These are phyloP conservation scores for Antennarius striatus DNA, from an alignment of 2,113 vertebrate genomes.

Conservation along the genomic window DNA sequence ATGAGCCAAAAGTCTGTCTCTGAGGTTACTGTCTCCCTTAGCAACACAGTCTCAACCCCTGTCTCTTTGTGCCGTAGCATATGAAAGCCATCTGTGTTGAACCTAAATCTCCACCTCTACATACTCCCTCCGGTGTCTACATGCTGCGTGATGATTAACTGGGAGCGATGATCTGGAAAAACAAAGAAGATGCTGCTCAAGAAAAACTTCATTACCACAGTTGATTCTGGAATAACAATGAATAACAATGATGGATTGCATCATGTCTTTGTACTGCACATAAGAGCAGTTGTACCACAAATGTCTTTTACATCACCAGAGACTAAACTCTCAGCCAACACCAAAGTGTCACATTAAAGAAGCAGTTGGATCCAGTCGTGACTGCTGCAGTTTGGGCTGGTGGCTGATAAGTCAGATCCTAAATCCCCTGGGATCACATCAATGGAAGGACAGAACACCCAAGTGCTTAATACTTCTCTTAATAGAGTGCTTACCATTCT, in stretches of 20 bases:
- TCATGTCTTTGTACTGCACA: not conserved
- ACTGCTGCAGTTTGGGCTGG: conserved; percentile 11
- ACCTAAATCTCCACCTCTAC: conserved; percentile 64
- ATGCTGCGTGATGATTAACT: conserved; percentile 38
- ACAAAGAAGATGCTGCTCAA: conserved; percentile 46
- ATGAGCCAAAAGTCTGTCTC: conserved; percentile 67
- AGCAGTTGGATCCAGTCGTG: conserved; percentile 14
- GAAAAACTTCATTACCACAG: conserved; percentile 10
- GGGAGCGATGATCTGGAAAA: conserved; percentile 23
- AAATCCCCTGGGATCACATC: conserved; percentile 9
- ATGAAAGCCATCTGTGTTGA: conserved; percentile 78
- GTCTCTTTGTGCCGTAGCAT: conserved; percentile 68
- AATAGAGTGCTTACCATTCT: conserved; percentile 9
- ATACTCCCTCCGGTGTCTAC: conserved; percentile 43
- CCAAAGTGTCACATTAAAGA: conserved; percentile 28
- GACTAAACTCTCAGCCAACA: not conserved
- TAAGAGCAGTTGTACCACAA: not conserved
- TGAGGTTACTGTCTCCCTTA: conserved; percentile 58
- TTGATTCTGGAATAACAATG: conserved; percentile 20
- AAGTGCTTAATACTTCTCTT: conserved; percentile 11
- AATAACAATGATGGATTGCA: too few species aligned
- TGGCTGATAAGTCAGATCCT: conserved; percentile 27
- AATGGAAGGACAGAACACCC: conserved; percentile 33
- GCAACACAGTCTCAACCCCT: conserved; percentile 66
- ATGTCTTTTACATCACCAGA: conserved; percentile 19